These are phyloP conservation scores for Acanthaster planci DNA, from an alignment of 35 echinoderm and acorn worm genomes.

Conservation along the genomic window DNA sequence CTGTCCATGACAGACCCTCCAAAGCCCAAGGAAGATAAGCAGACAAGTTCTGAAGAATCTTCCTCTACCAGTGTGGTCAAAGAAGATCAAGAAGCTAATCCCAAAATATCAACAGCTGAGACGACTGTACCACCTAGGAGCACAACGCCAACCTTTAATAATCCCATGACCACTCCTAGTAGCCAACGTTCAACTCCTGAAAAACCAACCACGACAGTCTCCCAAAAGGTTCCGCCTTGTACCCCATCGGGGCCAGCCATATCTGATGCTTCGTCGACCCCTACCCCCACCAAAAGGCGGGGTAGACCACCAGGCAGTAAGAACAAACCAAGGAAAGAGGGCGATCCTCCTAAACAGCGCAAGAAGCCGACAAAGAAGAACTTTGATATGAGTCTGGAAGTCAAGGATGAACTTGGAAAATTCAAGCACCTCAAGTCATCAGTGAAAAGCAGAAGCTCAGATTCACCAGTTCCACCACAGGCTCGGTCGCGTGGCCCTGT, in stretches of 20 bases:
- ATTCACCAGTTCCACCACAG: constrained; percentile 5
- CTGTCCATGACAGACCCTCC: background rate
- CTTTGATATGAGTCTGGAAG: constrained; percentile 29
- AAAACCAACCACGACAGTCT: background rate
- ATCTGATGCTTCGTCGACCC: constrained; percentile 14
- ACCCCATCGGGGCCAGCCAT: constrained; percentile 34
- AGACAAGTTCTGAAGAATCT: background rate
- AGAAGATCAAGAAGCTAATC: background rate
- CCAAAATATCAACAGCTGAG: background rate
- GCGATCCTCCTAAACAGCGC: constrained; percentile 23
- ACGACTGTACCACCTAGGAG: constrained; percentile 27
- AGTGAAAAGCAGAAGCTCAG: constrained; percentile 15
- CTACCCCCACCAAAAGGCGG: constrained; percentile 50
- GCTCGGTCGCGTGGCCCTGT: constrained; percentile 52
- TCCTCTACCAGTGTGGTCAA: background rate
- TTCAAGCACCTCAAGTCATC: constrained; percentile 55
- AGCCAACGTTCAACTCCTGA: constrained; percentile 13
- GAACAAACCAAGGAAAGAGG: constrained; percentile 55
- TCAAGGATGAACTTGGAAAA: constrained; percentile 52
- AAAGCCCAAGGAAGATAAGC: constrained; percentile 10
- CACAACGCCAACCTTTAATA: constrained; percentile 35
- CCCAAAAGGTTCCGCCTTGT: constrained; percentile 32
- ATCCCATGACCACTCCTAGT: constrained; percentile 56
- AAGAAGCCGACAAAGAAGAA: constrained; percentile 41
- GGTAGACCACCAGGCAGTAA: constrained; percentile 77